Base-by-base conservation (phyloP, 2,113 vertebrate species). In the Gadus chalcogrammus region DNA sequence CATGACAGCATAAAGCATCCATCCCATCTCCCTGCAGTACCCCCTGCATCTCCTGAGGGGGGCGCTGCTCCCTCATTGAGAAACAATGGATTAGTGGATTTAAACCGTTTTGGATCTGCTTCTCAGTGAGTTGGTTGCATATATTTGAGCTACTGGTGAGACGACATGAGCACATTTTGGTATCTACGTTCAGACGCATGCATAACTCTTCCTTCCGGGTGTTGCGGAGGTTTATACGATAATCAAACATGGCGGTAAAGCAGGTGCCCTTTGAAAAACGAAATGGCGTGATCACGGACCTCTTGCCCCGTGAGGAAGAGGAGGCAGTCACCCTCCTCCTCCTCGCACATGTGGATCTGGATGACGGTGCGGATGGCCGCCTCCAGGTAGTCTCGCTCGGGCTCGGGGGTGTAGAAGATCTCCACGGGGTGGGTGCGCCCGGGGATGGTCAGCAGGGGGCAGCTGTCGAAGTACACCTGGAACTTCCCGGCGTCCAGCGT, bases 301-400 rank as follows among this genome's bases (percentile, higher is more conserved):
- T 99, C 97, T 87, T 99, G 97, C 78, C 97, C 97, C 9, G 97
- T 99, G 87, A 99, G 94, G 84, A 99, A 99, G 58, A 99, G 94
- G 15, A 99, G 89, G 59, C 97, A 95, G 82, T 99, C 97, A 28
- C 97, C 97, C 79, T 99, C 97, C 1, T 99, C 97, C 64, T 99
- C 97, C 85, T 99, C 97, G 84, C 97, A 99, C 97, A 99, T 99
- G 65, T 99, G 97, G 85, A 99, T 99, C 65, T 99, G 97, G 69
- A 99, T 99, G 72, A 99, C 97, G 2, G 97, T 99, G 79, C 97
- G 94, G 85, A 99, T 99, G 3, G 97, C 95, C 38, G 97, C 97
- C 87, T 99, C 97, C 35, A 99, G 94, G 86, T 99, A 99, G 90
- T 99, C 97, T 61, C 97, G 91, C 88, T 99, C 97, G 0, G 97